Evolutionary conservation across 2,797 vertebrate species (phyloP).

Genomic region (Coranthus polyacanthus): DNA sequence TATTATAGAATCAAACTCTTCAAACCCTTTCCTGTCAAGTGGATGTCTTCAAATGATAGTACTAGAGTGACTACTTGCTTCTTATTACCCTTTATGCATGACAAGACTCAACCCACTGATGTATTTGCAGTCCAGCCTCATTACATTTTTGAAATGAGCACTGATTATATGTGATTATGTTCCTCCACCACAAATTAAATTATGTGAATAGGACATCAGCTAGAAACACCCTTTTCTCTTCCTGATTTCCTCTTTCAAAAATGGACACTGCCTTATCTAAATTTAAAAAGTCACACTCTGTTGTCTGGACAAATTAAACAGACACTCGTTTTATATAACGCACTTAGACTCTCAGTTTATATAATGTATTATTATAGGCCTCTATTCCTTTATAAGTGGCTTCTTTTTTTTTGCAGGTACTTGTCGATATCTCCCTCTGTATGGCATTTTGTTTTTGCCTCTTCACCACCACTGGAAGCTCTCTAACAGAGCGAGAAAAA

Average conservation of each 20-base stretch:
- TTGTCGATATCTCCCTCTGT: not conserved
- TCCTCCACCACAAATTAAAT: constrained; percentile 47
- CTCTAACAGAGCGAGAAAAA: constrained; percentile 5
- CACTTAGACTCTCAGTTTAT: constrained; percentile 1
- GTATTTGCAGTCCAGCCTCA: constrained; percentile 37
- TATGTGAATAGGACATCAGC: constrained; percentile 26
- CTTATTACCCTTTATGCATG: constrained; percentile 23
- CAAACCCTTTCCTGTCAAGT: constrained; percentile 12
- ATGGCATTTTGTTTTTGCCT: constrained; percentile 18
- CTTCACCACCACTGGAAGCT: constrained; percentile 2
- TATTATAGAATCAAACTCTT: not conserved
- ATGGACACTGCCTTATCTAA: not conserved
- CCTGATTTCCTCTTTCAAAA: constrained; percentile 11
- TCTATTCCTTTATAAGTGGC: not conserved
- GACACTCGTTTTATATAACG: constrained; percentile 6
- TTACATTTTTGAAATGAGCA: constrained; percentile 40
- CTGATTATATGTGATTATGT: constrained; percentile 49
- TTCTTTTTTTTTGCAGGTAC: constrained; percentile 7
- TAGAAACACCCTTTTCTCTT: constrained; percentile 25
- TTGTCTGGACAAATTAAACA: constrained; percentile 15
- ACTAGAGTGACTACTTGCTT: constrained; percentile 22
- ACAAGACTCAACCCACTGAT: constrained; percentile 32
- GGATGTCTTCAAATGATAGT: constrained; percentile 20
- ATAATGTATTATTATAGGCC: not conserved
- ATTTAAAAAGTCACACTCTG: not conserved